A percentile compares a stretch with the other conserved stretches of the same genome.
phyloP scores from a whole-genome alignment of 1,140 invertebrate genomes.

The Chelonus insularis region DNA sequence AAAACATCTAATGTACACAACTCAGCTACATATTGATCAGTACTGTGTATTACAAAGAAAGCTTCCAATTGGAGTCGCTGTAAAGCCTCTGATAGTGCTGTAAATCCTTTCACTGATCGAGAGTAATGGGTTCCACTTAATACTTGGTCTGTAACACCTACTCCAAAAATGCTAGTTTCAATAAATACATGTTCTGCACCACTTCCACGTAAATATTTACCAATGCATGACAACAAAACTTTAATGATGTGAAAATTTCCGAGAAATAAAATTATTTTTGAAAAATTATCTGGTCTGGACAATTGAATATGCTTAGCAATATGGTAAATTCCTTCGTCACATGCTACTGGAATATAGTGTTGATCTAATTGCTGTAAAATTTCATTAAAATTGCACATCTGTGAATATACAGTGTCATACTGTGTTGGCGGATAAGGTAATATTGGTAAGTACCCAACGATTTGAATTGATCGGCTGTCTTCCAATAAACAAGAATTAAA shows the following conservation, averaged over 20 bases:
- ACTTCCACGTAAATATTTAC: neutral
- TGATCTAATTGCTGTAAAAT: no score
- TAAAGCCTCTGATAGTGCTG: constrained; percentile 13
- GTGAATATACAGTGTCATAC: no score
- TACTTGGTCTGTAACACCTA: constrained; percentile 12
- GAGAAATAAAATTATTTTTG: neutral
- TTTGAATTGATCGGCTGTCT: no score
- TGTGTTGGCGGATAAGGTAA: no score
- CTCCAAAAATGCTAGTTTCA: constrained; percentile 6
- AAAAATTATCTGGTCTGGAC: neutral
- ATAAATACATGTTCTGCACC: neutral
- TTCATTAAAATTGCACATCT: no score
- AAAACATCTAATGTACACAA: neutral
- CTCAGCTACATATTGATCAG: neutral
- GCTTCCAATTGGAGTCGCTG: constrained; percentile 13
- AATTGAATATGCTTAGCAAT: neutral
- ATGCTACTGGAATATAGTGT: no score
- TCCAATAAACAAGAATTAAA: no score
- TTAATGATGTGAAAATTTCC: neutral
- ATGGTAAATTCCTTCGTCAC: neutral
- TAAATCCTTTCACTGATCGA: constrained; percentile 20
- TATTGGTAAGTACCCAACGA: no score
- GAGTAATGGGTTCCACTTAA: constrained; percentile 15
- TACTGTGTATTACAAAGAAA: constrained; percentile 18
- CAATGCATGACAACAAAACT: no score